phyloP scores from a whole-genome alignment of 2,888 invertebrate genomes.

The Callinectes sapidus region DNA sequence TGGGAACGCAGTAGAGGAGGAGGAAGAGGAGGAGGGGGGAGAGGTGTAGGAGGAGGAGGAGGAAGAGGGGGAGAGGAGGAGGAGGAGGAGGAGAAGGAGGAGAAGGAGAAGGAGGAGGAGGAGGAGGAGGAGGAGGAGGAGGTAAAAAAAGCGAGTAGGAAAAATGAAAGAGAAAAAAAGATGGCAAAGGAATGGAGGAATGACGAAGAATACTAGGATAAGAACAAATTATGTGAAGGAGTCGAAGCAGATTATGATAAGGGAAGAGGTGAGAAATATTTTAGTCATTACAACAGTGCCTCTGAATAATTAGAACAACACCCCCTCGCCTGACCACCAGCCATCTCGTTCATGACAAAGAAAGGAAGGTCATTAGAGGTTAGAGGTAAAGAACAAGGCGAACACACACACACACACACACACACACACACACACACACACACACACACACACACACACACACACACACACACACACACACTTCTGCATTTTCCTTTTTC shows the following conservation, averaged over 20 bases:
- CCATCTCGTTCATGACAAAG: background rate
- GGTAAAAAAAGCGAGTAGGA: no score
- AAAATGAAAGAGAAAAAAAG: background rate
- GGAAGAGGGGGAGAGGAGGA: background rate
- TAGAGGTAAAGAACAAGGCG: background rate
- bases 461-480: slow-evolving; percentile 1
- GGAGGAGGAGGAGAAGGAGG: background rate
- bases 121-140: no score
- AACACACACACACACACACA: background rate
- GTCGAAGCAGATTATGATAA: background rate
- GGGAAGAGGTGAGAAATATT: background rate
- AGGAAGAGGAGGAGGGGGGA: background rate
- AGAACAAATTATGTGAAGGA: background rate
- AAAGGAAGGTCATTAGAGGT: background rate
- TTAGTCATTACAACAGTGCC: background rate
- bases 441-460: slow-evolving; percentile 26
- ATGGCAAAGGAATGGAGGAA: background rate
- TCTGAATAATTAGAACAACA: background rate
- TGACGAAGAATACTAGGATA: background rate
- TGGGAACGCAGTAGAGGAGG: background rate
- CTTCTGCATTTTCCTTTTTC: background rate
- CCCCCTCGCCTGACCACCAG: slow-evolving; percentile 5
- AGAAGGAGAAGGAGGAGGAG: background rate
- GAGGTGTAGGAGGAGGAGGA: background rate
- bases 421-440: background rate